These are phyloP conservation scores for Myathropa florea DNA, from an alignment of 2,888 invertebrate species.

Conservation along the genomic window DNA sequence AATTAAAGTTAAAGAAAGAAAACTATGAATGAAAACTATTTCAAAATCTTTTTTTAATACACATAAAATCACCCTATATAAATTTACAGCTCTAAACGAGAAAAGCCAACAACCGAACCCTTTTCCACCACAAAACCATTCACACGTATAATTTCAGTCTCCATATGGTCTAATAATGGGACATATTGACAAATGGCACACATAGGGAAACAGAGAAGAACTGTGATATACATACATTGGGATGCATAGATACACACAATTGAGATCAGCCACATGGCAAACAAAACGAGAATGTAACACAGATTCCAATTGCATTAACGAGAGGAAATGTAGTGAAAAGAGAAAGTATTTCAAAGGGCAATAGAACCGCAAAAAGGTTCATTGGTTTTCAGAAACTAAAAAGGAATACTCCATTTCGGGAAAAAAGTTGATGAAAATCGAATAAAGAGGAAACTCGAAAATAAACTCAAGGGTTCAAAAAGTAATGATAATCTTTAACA, in stretches of 20 bases:
- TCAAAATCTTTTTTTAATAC: background rate
- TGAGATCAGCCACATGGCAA: conserved; percentile 1
- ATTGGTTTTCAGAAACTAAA: background rate
- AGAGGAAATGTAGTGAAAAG: conserved; percentile 23
- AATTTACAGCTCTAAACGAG: background rate
- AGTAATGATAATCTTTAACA: conserved; percentile 33
- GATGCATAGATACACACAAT: background rate
- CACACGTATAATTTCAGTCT: conserved; percentile 31
- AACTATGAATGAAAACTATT: background rate
- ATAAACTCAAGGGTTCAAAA: conserved; percentile 6
- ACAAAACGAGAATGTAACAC: conserved; percentile 10
- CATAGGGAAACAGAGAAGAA: conserved; percentile 24
- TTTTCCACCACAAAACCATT: conserved; percentile 37
- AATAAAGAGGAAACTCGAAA: conserved; percentile 19
- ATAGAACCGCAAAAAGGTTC: conserved; percentile 18
- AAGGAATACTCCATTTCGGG: background rate
- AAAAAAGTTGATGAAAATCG: conserved; percentile 35
- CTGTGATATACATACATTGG: conserved; percentile 3
- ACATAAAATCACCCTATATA: conserved; percentile 18
- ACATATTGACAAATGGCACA: conserved; percentile 47
- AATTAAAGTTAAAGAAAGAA: background rate
- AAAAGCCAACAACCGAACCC: conserved; percentile 11
- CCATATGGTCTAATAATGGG: conserved; percentile 50
- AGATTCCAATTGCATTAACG: conserved; percentile 40
- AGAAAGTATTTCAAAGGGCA: conserved; percentile 18